A percentile compares a stretch with the other conserved stretches of the same genome.
phyloP scores from a whole-genome alignment of 1,140 invertebrate species.

The Hestina assimilis region DNA sequence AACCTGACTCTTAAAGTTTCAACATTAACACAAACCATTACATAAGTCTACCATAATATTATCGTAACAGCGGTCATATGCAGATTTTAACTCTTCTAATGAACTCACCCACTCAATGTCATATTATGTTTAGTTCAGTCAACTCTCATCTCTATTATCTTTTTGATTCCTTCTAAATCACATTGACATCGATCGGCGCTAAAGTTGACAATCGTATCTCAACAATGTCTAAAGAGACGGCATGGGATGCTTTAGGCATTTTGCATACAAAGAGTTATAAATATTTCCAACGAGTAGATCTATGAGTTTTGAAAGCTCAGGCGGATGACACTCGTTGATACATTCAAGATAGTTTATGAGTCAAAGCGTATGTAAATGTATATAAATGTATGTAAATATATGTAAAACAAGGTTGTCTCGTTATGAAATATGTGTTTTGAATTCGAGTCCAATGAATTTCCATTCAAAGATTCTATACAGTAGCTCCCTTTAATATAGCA shows the following conservation, averaged over 20 bases:
- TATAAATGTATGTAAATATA: constrained; percentile 67
- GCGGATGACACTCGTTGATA: constrained; percentile 60
- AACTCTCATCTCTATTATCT: constrained; percentile 15
- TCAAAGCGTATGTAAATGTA: constrained; percentile 60
- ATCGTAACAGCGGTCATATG: constrained; percentile 11
- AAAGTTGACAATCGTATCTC: constrained; percentile 53
- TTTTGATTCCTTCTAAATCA: constrained; percentile 10
- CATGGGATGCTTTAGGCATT: constrained; percentile 56
- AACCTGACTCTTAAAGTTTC: neutral
- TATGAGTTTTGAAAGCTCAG: constrained; percentile 61
- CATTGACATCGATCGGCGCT: constrained; percentile 21
- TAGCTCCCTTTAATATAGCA: constrained; percentile 28
- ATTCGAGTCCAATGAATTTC: constrained; percentile 37
- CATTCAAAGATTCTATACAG: constrained; percentile 21
- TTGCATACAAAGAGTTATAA: constrained; percentile 76
- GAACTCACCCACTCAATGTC: constrained; percentile 12
- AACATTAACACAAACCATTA: constrained; percentile 2
- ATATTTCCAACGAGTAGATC: constrained; percentile 62
- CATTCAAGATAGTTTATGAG: constrained; percentile 49
- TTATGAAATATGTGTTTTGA: constrained; percentile 53
- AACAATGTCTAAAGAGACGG: constrained; percentile 43
- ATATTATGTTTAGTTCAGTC: neutral
- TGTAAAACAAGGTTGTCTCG: constrained; percentile 55
- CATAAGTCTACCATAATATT: neutral
- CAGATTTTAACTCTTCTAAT: constrained; percentile 18